phyloP scores from a whole-genome alignment of 1,140 invertebrate genomes.

The Sinella curviseta region DNA sequence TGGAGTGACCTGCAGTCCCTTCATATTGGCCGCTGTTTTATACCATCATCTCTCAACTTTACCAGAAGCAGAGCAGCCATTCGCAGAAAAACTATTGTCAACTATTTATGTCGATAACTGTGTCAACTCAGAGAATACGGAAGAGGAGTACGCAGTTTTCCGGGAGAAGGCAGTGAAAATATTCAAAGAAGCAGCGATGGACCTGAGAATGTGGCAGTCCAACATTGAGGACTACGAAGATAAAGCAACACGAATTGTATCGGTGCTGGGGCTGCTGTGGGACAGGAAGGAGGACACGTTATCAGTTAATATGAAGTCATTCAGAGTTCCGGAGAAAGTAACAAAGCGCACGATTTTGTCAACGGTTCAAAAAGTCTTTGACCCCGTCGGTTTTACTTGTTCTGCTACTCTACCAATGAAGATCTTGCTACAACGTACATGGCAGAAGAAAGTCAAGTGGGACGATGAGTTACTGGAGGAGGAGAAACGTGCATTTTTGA shows the following conservation, averaged over 20 bases:
- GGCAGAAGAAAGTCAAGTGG: slow-evolving; percentile 28
- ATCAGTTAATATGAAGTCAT: neutral
- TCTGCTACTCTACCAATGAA: slow-evolving; percentile 20
- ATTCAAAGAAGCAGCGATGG: slow-evolving; percentile 32
- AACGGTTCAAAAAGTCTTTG: slow-evolving; percentile 27
- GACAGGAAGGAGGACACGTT: neutral
- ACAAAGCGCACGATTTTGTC: slow-evolving; percentile 41
- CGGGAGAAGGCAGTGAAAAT: slow-evolving; percentile 20
- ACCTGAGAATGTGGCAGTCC: slow-evolving; percentile 30
- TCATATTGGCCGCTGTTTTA: slow-evolving; percentile 38
- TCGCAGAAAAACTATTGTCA: neutral
- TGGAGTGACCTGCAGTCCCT: slow-evolving; percentile 41
- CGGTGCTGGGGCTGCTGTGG: neutral
- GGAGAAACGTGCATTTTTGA: slow-evolving; percentile 39
- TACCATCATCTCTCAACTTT: slow-evolving; percentile 20
- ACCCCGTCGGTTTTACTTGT: slow-evolving; percentile 30
- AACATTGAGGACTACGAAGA: neutral
- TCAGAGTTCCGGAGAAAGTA: neutral
- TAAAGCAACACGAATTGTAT: neutral
- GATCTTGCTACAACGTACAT: slow-evolving; percentile 32
- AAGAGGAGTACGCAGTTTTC: slow-evolving; percentile 17
- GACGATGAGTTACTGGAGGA: slow-evolving; percentile 42
- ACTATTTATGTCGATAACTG: slow-evolving; percentile 37
- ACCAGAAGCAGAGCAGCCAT: neutral
- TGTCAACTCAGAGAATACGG: slow-evolving; percentile 7